Evolutionary conservation across 30 jellyfish, hydroid and myxozoan species (phyloP), one percentile per base, ranked within the genome.

Genomic region (Phacellophora camtschatica): DNA sequence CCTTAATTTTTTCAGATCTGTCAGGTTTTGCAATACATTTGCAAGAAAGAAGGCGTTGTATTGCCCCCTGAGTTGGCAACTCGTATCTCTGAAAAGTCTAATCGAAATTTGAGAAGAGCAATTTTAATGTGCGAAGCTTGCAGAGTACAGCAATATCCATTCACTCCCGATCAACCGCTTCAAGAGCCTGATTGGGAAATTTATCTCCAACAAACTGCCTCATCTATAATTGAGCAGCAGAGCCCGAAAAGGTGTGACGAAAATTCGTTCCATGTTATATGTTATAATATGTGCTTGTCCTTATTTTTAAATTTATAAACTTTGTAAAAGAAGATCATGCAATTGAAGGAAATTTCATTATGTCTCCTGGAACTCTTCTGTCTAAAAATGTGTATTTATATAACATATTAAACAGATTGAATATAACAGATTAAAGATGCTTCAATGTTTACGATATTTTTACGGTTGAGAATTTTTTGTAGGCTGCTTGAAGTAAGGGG

Each of bases 61-160:
- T 55, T 95, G 29, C 96, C 97, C 3, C 27, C 84, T 0, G 95
- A 77, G 41, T 54, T 95, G 23, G 97, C 96, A 23, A 53, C 30
- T 25, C 39, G 76, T 27, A 95, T 95, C 16, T 91, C 97, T 13
- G 66, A 66, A 72, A 83, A 74, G 32, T 77, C 95, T 18, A 74
- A 95, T 27, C 78, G 97, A 19, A 95, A 95, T 61, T 56, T 95
- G 70, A 65, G 99, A 70, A 46, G 99, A 46, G 99, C 99, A 0
- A 30, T 95, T 36, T 80, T 95, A 42, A 95, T 95, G 95, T 95
- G 96, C 27, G 97, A 95, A 41, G 97, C 97, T 8, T 95, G 99
- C 88, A 54, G 97, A 42, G 97, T 87, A n/a, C 99, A 93, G 54
- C 99, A 93, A 79, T 95, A 95, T 70, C 99, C 99, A 4, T 95